Evolutionary conservation across 2,797 vertebrate species (phyloP).

Genomic region (Ispidina picta): DNA sequence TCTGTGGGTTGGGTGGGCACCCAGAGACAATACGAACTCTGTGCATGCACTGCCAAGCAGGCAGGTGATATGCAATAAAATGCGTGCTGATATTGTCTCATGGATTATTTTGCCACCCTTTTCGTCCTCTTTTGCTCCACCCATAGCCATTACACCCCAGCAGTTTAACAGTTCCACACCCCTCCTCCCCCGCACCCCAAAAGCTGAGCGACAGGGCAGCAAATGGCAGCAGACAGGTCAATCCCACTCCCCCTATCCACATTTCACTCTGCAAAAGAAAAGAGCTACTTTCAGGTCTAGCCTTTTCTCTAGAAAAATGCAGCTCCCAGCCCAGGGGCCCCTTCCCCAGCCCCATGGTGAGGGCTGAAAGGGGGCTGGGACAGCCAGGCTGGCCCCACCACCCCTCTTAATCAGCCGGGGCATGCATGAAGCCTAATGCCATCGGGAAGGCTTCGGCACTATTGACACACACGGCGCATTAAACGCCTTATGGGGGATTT

Average conservation of each 20-base stretch:
- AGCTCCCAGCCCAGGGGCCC: not conserved
- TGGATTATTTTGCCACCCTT: not conserved
- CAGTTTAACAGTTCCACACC: not conserved
- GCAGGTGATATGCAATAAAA: accelerated
- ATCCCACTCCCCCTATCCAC: not conserved
- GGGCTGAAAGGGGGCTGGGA: not conserved
- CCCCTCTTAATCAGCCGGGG: conserved; percentile 18
- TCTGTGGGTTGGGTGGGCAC: accelerated
- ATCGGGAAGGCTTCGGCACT: not conserved
- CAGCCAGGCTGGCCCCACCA: not conserved
- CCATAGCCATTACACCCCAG: accelerated
- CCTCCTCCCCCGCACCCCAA: too few relatives aligned
- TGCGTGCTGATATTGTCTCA: accelerated
- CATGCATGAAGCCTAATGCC: conserved; percentile 19
- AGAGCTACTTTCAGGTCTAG: conserved; percentile 2
- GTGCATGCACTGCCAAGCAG: accelerated
- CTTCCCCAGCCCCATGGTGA: not conserved
- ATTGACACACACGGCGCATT: not conserved
- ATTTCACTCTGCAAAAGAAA: not conserved
- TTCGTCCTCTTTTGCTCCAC: not conserved
- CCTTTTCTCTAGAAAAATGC: conserved; percentile 14
- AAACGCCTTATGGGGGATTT: conserved; percentile 66
- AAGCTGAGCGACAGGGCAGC: conserved; percentile 9
- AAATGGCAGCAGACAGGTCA: not conserved
- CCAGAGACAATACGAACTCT: accelerated